Conservation (phyloP, 2,797 vertebrate species). For the Euphonia xanthogaster region DNA sequence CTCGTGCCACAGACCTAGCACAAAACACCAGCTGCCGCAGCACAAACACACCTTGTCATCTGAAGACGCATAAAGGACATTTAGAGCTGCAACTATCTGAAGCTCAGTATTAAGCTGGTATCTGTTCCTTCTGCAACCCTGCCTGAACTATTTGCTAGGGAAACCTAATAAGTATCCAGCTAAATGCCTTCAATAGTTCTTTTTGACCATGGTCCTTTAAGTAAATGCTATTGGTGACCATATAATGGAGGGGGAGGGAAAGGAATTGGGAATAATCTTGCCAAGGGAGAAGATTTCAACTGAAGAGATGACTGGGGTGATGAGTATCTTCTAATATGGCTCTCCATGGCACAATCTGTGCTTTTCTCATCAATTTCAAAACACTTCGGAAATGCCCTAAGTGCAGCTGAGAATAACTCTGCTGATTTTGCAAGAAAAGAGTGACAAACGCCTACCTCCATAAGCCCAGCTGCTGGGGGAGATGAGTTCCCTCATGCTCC, state of each 20-base stretch:
- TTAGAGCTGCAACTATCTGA: neutral
- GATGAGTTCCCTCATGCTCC: neutral
- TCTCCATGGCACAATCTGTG: neutral
- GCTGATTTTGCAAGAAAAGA: neutral
- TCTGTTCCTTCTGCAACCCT: neutral
- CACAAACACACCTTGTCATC: neutral
- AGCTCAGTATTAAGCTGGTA: neutral
- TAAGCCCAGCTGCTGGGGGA: neutral
- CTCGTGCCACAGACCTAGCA: neutral
- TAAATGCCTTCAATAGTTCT: neutral
- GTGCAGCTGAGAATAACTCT: neutral
- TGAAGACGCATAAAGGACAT: neutral
- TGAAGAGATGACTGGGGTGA: neutral
- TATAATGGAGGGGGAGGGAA: neutral
- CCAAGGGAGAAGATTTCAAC: neutral
- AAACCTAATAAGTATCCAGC: neutral
- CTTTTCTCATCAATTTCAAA: neutral
- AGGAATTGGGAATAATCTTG: neutral
- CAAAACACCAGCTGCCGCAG: neutral
- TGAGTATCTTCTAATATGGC: neutral
- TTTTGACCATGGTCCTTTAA: neutral
- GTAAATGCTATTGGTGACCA: neutral
- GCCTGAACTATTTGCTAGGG: neutral
- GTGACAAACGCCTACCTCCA: neutral
- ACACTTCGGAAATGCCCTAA: neutral